Evolutionary conservation across 2,797 vertebrate genomes (phyloP), one percentile per base, ranked within the genome.

Genomic region (Ptychobarbus kaznakovi): DNA sequence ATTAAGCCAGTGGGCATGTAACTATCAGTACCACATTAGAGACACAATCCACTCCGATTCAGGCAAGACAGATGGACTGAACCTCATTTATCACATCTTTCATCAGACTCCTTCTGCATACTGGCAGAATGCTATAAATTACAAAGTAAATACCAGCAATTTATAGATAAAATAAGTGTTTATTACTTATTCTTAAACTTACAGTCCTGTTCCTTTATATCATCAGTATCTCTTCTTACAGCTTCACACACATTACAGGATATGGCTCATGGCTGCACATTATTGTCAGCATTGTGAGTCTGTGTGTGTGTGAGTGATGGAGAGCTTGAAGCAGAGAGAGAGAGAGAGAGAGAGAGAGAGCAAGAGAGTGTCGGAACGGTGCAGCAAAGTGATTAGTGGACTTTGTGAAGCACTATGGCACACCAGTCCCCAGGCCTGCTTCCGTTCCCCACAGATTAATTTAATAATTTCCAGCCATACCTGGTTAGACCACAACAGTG

Each of bases 311-410:
- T 51, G 73, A 25, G 68, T 66, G 70, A 61, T 44, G 15, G 16
- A 32, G 32, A 53, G 22, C 8, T 4, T 69, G 35, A 63, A 46
- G 38, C 49, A 65, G 56, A 68, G 46, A 51, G 70, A 78, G n/a
- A 61, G 6, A 16, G 69, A 15, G 53, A 70, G 66, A 56, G 70
- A 78, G n/a, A 61, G 5, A 22, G 70, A 15, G 44, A 70, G 66
- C 10, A 2, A 46, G 11, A 12, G 6, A 6, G 22, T 22, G 44
- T 25, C 11, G 15, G 53, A 70, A 72, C 4, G 2, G 78, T 68
- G 61, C 53, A 56, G n/a, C 46, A 77, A 56, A 81, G 81, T 84
- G 80, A 90, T 89, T 86, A 82, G 68, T 63, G 53, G 51, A 78
- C 49, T 76, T 61, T 73, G 25, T 72, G 35, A 44, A 70, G 73